Evolutionary conservation across 2,797 vertebrate species (phyloP).

Genomic region (Hypotaenidia philippensis): DNA sequence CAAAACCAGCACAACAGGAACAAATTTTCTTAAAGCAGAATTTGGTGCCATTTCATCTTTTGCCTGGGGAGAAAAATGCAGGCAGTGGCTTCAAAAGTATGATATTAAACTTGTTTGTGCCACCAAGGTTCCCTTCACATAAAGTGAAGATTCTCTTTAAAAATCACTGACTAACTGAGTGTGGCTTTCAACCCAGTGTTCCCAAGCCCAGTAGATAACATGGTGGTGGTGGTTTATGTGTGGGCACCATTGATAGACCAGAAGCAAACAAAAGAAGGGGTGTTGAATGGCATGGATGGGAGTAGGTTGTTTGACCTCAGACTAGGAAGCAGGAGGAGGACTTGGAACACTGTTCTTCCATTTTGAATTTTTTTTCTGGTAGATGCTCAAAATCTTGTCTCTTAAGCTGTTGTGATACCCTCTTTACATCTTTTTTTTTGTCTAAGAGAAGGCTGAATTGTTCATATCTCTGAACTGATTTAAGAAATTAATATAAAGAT

Average conservation of each 20-base stretch:
- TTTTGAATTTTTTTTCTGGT: neutral
- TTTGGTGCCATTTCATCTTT: neutral
- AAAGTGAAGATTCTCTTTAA: neutral
- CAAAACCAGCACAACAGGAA: neutral
- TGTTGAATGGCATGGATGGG: neutral
- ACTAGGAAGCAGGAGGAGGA: neutral
- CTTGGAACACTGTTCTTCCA: neutral
- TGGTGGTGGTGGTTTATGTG: too few species aligned
- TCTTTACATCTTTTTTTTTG: neutral
- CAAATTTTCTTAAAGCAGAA: neutral
- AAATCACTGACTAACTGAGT: neutral
- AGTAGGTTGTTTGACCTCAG: neutral
- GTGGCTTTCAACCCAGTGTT: neutral
- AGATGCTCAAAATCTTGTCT: neutral
- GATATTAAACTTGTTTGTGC: neutral
- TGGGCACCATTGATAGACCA: rapidly evolving
- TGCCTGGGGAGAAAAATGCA: neutral
- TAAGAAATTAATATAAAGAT: neutral
- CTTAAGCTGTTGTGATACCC: neutral
- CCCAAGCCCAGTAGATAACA: neutral
- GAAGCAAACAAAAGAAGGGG: neutral
- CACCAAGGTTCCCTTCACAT: neutral
- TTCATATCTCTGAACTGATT: neutral
- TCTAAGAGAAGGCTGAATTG: neutral
- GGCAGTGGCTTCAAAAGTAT: neutral